Evolutionary conservation across 1,140 invertebrate genomes (phyloP).

Genomic region (Bombus terrestris): DNA sequence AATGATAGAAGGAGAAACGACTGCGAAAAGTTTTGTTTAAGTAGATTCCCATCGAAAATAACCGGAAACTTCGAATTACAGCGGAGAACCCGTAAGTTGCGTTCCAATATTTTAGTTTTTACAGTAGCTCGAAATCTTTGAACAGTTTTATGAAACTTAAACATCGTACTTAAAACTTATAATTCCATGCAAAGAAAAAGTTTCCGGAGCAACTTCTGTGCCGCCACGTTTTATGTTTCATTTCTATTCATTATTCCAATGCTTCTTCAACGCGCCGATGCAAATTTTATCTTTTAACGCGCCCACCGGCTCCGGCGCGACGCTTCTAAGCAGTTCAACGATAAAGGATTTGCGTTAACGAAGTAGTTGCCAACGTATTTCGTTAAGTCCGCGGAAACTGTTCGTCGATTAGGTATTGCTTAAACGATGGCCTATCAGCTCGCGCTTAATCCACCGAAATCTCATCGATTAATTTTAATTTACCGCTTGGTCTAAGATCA

Average conservation of each 20-base stretch:
- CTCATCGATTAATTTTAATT: constrained; percentile 49
- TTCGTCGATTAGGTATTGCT: constrained; percentile 44
- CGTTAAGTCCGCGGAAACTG: constrained; percentile 38
- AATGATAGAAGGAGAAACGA: neutral
- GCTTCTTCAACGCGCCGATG: constrained; percentile 35
- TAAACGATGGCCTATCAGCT: constrained; percentile 23
- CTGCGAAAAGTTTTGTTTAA: neutral
- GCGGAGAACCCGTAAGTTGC: too few relatives aligned
- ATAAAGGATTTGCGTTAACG: constrained; percentile 43
- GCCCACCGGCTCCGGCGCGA: neutral
- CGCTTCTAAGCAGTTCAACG: neutral
- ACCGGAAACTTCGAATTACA: neutral
- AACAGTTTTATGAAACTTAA: constrained; percentile 49
- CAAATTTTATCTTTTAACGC: constrained; percentile 51
- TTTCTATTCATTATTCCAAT: constrained; percentile 54
- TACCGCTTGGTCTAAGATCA: neutral
- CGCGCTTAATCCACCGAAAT: constrained; percentile 36
- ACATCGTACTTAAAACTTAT: constrained; percentile 50
- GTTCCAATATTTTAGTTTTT: constrained; percentile 33
- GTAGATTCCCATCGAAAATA: neutral
- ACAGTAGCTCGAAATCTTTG: constrained; percentile 21
- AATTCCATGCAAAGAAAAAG: constrained; percentile 51
- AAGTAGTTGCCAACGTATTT: constrained; percentile 35
- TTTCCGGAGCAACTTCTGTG: neutral
- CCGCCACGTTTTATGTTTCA: constrained; percentile 47